A percentile compares a stretch with the other conserved stretches of the same genome.
These are phyloP conservation scores for Spheniscus humboldti DNA, from an alignment of 2,797 vertebrate genomes.

Conservation along the genomic window DNA sequence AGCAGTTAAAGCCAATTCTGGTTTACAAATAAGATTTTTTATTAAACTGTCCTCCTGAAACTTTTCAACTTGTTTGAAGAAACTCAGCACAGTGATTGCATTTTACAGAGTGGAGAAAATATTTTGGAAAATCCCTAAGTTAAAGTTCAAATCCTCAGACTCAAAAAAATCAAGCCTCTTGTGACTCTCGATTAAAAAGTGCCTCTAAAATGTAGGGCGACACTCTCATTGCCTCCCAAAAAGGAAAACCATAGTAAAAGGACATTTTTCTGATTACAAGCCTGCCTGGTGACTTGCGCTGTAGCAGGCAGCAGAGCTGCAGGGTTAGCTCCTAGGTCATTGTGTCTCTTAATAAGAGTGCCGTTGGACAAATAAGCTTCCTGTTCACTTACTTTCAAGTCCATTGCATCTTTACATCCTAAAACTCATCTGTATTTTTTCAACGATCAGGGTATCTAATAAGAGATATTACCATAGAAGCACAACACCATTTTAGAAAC, in stretches of 20 bases:
- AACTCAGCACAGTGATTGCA: slow-evolving; percentile 36
- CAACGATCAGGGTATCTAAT: neutral
- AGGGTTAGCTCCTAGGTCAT: neutral
- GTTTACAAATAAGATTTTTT: slow-evolving; percentile 61
- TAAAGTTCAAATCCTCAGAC: slow-evolving; percentile 27
- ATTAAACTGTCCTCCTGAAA: slow-evolving; percentile 52
- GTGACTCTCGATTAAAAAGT: neutral
- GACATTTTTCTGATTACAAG: neutral
- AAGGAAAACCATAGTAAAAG: neutral
- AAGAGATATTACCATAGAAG: neutral
- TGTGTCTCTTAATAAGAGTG: neutral
- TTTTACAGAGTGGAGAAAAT: slow-evolving; percentile 43
- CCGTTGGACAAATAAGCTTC: neutral
- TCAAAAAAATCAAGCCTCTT: slow-evolving; percentile 23
- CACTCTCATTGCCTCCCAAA: neutral
- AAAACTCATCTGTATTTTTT: neutral
- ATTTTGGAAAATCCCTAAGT: slow-evolving; percentile 5
- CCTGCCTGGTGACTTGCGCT: neutral
- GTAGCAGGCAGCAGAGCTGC: neutral
- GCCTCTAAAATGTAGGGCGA: neutral
- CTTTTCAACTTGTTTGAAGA: slow-evolving; percentile 56
- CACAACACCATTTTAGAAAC: neutral
- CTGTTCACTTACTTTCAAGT: neutral
- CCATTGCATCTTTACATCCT: neutral
- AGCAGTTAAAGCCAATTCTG: slow-evolving; percentile 49